phyloP scores from a whole-genome alignment of 2,888 invertebrate species.

The Sarcophaga caerulescens region DNA sequence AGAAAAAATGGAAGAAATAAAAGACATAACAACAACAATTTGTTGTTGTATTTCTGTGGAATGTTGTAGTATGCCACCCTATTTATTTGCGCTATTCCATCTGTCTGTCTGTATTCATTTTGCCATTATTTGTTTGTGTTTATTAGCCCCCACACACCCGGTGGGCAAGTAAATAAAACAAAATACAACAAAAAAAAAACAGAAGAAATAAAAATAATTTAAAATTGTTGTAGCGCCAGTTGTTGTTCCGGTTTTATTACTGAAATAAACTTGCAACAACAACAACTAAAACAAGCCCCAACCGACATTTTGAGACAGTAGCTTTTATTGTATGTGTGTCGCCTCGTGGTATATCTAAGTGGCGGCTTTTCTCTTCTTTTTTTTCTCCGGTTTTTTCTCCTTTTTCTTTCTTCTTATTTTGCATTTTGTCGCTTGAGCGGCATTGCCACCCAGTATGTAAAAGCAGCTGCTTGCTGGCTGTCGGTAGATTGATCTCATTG shows the following conservation, averaged over 20 bases:
- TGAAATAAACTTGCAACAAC: conserved; percentile 38
- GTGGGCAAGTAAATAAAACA: conserved; percentile 40
- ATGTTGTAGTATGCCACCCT: conserved; percentile 45
- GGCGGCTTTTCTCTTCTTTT: conserved; percentile 64
- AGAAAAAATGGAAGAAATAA: too few relatives aligned
- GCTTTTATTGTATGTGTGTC: conserved; percentile 60
- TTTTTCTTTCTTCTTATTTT: conserved; percentile 44
- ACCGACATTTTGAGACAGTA: conserved; percentile 52
- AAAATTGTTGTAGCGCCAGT: conserved; percentile 76
- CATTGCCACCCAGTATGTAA: conserved; percentile 61
- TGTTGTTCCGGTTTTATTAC: conserved; percentile 76
- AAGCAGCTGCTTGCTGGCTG: conserved; percentile 58
- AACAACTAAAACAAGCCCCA: conserved; percentile 26
- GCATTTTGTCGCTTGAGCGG: conserved; percentile 62
- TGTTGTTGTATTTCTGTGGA: conserved; percentile 36
- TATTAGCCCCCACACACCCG: conserved; percentile 70
- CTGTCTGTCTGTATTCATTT: not conserved
- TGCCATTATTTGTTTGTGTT: conserved; percentile 53
- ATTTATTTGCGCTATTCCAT: conserved; percentile 29
- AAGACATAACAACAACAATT: too few relatives aligned
- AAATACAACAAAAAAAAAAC: not conserved
- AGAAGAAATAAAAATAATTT: conserved; percentile 32
- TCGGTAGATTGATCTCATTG: conserved; percentile 51
- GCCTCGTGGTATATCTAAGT: conserved; percentile 50
- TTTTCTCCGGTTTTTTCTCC: conserved; percentile 53